Conservation (phyloP, 2,113 vertebrate genomes). For the Urocolius indicus region DNA sequence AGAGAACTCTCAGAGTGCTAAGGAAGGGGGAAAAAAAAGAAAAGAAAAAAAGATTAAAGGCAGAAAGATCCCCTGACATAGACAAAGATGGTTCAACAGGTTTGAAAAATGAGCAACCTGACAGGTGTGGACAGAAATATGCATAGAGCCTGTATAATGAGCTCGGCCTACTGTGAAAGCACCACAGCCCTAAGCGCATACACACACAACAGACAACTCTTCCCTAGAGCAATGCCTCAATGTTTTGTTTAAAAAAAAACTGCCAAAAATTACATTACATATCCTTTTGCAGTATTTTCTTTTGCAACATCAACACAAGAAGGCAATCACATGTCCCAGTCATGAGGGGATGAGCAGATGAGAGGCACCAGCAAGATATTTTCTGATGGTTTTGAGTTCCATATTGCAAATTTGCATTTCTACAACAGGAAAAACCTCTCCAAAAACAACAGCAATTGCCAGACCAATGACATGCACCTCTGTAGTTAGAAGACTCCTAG, state of each 20-base stretch:
- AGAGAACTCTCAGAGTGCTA: neutral
- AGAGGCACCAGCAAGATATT: neutral
- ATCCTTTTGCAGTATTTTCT: neutral
- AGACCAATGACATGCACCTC: neutral
- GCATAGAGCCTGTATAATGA: neutral
- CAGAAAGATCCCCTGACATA: neutral
- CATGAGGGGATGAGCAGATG: neutral
- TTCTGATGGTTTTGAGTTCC: neutral
- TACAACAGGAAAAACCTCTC: neutral
- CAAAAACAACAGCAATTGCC: neutral
- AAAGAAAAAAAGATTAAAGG: neutral
- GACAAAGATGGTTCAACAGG: neutral
- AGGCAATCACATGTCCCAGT: neutral
- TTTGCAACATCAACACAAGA: neutral
- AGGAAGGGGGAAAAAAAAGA: neutral
- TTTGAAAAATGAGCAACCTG: neutral
- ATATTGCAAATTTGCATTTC: neutral
- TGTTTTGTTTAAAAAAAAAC: neutral
- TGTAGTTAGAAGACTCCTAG: neutral
- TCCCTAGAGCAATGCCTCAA: neutral
- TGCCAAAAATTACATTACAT: neutral
- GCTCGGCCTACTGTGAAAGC: neutral
- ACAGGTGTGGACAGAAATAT: slow-evolving; percentile 14
- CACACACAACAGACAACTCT: neutral
- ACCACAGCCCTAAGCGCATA: neutral